Evolutionary conservation across 2,113 vertebrate genomes (phyloP).

Genomic region (Drymodes brunneopygia): DNA sequence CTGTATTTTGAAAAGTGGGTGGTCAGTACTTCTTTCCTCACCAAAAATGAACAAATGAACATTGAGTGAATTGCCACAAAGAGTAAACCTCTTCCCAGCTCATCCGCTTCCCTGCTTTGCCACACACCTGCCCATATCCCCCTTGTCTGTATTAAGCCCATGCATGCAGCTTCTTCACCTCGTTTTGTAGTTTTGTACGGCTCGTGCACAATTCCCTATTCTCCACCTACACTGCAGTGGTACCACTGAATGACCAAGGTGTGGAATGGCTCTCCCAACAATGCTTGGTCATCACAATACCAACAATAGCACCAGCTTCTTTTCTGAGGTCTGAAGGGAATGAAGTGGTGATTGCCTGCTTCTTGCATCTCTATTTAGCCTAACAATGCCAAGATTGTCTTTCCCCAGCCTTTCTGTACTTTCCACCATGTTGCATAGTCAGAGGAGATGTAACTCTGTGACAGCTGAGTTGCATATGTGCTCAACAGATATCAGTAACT

Average conservation of each 20-base stretch:
- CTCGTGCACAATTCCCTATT: background rate
- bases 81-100: background rate
- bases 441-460: background rate
- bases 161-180: background rate
- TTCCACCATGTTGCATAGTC: background rate
- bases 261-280: background rate
- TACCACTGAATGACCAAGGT: background rate
- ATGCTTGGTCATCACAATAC: background rate
- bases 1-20: fast-evolving
- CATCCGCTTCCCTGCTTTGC: background rate
- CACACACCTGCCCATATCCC: background rate
- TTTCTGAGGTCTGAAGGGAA: background rate
- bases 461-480: background rate
- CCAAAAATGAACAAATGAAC: background rate
- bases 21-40: background rate
- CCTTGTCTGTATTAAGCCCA: background rate
- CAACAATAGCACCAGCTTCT: background rate
- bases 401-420: background rate
- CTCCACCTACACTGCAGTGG: background rate
- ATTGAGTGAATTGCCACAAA: background rate
- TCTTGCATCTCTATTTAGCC: background rate
- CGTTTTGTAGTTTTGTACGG: background rate
- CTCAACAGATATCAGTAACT: background rate
- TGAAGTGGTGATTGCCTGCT: background rate
- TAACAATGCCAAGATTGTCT: background rate